Percentiles rank a stretch among this genome's conserved stretches.
Conservation (phyloP, 2,797 vertebrate genomes). For the Dromococcyx pavoninus region DNA sequence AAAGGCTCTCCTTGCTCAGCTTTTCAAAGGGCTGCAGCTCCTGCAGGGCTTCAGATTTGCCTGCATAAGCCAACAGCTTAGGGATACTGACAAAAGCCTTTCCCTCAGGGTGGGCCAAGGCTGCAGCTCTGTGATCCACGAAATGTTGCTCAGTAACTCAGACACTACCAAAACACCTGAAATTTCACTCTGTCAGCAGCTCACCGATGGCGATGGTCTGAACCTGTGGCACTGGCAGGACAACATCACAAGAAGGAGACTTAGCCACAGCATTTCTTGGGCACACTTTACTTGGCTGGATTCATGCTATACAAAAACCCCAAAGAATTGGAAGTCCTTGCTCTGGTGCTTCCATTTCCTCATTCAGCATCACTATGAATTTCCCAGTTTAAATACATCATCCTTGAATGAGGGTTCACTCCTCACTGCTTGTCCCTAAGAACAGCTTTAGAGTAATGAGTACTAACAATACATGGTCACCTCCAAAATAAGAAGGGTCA, state of each 20-base stretch:
- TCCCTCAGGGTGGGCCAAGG: not conserved
- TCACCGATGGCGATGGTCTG: not conserved
- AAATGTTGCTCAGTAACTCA: not conserved
- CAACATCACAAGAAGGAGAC: not conserved
- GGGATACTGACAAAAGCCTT: not conserved
- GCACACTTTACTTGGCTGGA: not conserved
- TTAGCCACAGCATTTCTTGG: not conserved
- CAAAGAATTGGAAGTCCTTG: not conserved
- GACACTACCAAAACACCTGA: not conserved
- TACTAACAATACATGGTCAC: constrained; percentile 24
- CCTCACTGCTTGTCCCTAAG: constrained; percentile 13
- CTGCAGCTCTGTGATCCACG: not conserved
- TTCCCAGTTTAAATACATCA: not conserved
- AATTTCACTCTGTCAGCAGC: not conserved
- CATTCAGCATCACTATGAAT: not conserved
- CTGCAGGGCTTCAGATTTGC: not conserved
- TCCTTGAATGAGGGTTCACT: not conserved
- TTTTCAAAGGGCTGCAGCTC: not conserved
- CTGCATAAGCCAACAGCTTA: not conserved
- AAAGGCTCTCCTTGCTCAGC: not conserved
- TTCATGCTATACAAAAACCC: not conserved
- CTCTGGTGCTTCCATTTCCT: not conserved
- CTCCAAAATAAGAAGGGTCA: constrained; percentile 26
- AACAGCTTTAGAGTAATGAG: constrained; percentile 26
- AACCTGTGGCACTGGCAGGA: not conserved